Evolutionary conservation across 2,113 vertebrate species (phyloP).

Genomic region (Malurus melanocephalus): DNA sequence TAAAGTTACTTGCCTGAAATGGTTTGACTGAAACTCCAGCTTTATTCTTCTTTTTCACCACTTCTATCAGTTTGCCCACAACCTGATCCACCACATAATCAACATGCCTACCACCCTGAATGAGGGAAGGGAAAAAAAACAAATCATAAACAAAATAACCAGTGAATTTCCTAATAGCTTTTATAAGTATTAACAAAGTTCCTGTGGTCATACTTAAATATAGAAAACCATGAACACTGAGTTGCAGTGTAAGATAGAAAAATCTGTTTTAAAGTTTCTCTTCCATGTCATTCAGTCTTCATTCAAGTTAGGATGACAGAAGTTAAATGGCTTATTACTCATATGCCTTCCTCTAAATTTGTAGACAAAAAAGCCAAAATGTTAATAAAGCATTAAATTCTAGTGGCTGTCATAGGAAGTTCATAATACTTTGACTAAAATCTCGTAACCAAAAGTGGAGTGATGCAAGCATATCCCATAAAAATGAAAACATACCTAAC

Average conservation of each 20-base stretch:
- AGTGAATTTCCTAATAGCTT: neutral
- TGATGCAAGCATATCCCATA: neutral
- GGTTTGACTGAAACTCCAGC: conserved; percentile 96
- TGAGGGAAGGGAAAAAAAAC: neutral
- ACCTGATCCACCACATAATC: conserved; percentile 98
- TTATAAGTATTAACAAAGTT: neutral
- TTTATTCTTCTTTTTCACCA: conserved; percentile 99
- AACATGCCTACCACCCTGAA: conserved; percentile 92
- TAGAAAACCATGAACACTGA: neutral
- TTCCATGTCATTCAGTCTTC: neutral
- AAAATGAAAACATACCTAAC: neutral
- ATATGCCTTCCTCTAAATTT: neutral
- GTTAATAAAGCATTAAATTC: neutral
- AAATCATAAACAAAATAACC: neutral
- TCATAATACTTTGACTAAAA: neutral
- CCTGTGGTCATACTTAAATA: neutral
- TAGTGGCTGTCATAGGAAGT: neutral
- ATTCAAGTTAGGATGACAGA: neutral
- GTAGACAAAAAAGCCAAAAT: neutral
- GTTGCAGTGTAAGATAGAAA: neutral
- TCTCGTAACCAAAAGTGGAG: neutral
- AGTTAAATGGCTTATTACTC: neutral
- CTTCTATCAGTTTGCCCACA: conserved; percentile 94
- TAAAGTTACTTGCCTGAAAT: conserved; percentile 86
- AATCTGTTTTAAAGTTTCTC: neutral